Evolutionary conservation across 2,113 vertebrate species (phyloP), one percentile per base, ranked within the genome.

Genomic region (Sinocyclocheilus grahami): DNA sequence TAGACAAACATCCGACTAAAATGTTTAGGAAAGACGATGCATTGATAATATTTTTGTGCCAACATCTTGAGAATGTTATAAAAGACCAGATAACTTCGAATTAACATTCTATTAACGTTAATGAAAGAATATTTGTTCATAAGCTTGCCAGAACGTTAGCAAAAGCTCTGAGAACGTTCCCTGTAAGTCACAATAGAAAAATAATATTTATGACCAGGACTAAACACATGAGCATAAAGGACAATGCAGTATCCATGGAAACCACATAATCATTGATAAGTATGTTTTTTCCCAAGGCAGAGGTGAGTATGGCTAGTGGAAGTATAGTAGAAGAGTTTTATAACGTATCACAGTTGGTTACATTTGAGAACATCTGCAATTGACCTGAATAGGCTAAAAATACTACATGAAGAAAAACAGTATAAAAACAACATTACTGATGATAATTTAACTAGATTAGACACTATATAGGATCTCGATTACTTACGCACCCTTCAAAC

Each of bases 191-290:
- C 46, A 48, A 48, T 12, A 48, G 46, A 48, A 53, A 8, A 58
- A 18, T 37, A 67, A 22, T 67, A 82, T 67, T 67, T 30, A 82
- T 51, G 39, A 46, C 42, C 48, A 46, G 22, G 12, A 11, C 46
- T 10, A 37, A 37, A 58, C 53, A 60, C 77, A 37, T 60, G 30
- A 46, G 24, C 58, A 63, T 42, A 42, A 80, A 5, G 20, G 24
- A 67, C 62, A 51, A 67, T 7, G 62, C n/a, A 46, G 78, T 42
- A 62, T 63, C 78, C 62, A 67, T 81, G 78, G 78, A 65, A 81
- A 65, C 78, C 60, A 78, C 53, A 78, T 63, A 22, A 80, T 63
- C 58, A 42, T n/a, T 74, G 4, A 63, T 80, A 80, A 24, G 1
- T 27, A 22, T 63, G 13, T 62, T 62, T 24, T 1, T 4, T 3